These are phyloP conservation scores for Embidobia sp. DNA, from an alignment of 2,888 invertebrate species.

Conservation along the genomic window DNA sequence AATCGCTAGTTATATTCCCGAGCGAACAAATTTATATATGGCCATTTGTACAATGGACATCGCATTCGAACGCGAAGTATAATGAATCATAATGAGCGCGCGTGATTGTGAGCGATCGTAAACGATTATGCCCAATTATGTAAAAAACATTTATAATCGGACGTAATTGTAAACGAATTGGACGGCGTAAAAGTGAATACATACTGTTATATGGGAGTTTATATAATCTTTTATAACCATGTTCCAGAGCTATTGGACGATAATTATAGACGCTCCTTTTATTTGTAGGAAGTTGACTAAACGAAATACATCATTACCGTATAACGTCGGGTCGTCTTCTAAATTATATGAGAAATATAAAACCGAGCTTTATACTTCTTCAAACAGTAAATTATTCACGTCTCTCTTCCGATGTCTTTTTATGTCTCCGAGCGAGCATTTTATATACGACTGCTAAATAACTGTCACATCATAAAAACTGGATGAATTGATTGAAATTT, in stretches of 20 bases:
- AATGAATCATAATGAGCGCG: conserved; percentile 58
- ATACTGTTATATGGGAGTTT: conserved; percentile 38
- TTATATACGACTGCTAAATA: conserved; percentile 46
- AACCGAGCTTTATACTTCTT: conserved; percentile 39
- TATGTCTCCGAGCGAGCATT: conserved; percentile 44
- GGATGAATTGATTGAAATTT: conserved; percentile 42
- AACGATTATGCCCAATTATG: conserved; percentile 56
- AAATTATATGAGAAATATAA: conserved; percentile 25
- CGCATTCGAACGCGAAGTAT: conserved; percentile 25
- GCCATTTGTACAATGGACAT: conserved; percentile 21
- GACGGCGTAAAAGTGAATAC: conserved; percentile 39
- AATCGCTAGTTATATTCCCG: conserved; percentile 39
- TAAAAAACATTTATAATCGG: conserved; percentile 54
- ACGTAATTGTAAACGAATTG: conserved; percentile 48
- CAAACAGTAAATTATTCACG: conserved; percentile 56
- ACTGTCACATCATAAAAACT: conserved; percentile 52
- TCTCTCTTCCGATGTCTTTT: conserved; percentile 43
- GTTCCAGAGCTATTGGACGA: conserved; percentile 1
- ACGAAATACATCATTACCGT: conserved; percentile 22
- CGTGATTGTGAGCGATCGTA: conserved; percentile 46
- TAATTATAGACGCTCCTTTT: conserved; percentile 16
- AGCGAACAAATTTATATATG: conserved; percentile 61
- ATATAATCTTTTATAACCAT: conserved; percentile 24
- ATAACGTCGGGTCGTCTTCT: not conserved
- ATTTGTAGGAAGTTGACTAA: conserved; percentile 15